Base-by-base conservation (phyloP, 2,113 vertebrate species). In the Mesoclemmys tuberculata region DNA sequence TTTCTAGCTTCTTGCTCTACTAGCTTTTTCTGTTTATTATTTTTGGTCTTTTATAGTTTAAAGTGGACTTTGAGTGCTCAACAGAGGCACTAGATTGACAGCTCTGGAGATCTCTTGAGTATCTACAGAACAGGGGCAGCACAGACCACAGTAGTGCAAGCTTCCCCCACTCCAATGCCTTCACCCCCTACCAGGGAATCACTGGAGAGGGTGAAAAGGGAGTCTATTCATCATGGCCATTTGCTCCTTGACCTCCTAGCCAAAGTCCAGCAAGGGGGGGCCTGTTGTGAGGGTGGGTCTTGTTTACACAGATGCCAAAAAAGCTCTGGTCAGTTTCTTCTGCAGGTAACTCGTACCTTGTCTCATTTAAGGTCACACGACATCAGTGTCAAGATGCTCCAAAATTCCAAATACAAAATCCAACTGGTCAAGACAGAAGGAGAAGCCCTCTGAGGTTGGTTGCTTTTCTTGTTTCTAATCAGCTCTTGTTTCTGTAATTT, bases 391-490 rank as follows among this genome's bases (percentile, higher is more conserved):
- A 94, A 98, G 98, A 98, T 99, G 98, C 92, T 99, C 99, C 96
- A 99, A 99, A 97, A 96, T 98, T 90, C 98, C 98, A 87, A 99
- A 97, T 85, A 99, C 99, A 98, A 99, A 98, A 97, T 98, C 99
- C 92, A 98, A 98, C 95, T 99, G 99, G 99, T 98, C 99, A 89
- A 98, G 99, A 58, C 99, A 99, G 95, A 99, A 99, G 97, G 99
- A 99, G 96, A 99, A 99, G 94, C 99, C 99, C 16, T 99, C 99
- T 41, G 99, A 99, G 99, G 99, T 99, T 92, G 1, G 98, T 92
- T 29, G 38, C 16, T 16, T 68, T 68, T 88, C 29, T 29, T 41
- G 35, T 75, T 51, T 64, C 48, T 88, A n/a, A 48, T 38, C 18
- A 55, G 46, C 55, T 41, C 13, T 24, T 16, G 3, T 78, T 29